A percentile compares a stretch with the other conserved stretches of the same genome.
phyloP scores from a whole-genome alignment of 1,140 invertebrate genomes.

The Neodiprion fabricii region DNA sequence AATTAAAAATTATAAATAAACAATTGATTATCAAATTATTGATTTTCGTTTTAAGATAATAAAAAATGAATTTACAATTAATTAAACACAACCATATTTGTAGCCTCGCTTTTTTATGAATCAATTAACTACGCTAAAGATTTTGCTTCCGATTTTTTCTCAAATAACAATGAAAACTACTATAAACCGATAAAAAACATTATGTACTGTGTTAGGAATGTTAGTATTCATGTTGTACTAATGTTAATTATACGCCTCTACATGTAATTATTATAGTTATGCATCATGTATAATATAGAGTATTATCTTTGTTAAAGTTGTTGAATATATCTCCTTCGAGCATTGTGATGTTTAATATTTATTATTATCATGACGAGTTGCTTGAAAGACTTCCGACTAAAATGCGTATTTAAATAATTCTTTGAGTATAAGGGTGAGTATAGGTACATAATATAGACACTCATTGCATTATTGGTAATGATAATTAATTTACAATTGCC shows the following conservation, averaged over 20 bases:
- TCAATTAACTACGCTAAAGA: neutral
- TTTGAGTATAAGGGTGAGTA: too few relatives aligned
- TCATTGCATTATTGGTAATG: too few relatives aligned
- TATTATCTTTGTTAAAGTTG: conserved; percentile 3
- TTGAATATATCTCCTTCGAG: neutral
- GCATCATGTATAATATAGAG: neutral
- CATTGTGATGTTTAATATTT: neutral
- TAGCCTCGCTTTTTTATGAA: neutral
- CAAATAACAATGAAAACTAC: neutral
- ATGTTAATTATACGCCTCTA: conserved; percentile 4
- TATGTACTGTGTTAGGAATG: neutral
- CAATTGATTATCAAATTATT: neutral
- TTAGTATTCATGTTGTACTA: neutral
- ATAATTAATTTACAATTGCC: neutral
- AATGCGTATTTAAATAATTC: neutral
- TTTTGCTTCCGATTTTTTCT: neutral
- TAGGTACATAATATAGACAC: too few relatives aligned
- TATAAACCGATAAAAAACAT: neutral
- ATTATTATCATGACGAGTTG: neutral
- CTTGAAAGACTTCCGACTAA: neutral
- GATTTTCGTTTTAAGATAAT: neutral
- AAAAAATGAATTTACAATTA: neutral
- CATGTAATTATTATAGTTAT: neutral
- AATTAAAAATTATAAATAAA: neutral
- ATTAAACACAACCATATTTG: neutral